Evolutionary conservation across 2,888 invertebrate species (phyloP).

Genomic region (Nemapogon koenigi): DNA sequence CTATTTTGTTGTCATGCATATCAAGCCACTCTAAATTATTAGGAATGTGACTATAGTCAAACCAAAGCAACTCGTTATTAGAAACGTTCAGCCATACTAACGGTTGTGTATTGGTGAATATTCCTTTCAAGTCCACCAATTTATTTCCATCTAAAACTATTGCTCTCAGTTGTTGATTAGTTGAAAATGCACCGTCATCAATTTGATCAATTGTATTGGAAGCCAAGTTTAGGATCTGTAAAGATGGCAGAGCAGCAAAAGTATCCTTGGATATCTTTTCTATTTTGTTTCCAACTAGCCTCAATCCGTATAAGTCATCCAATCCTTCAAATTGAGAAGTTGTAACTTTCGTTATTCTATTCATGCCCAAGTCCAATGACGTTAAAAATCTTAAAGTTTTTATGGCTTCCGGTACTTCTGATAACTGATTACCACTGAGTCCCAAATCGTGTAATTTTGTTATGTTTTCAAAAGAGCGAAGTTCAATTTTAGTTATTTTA

Average conservation of each 20-base stretch:
- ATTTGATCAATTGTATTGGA: constrained; percentile 80
- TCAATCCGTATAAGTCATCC: constrained; percentile 75
- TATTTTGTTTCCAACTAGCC: constrained; percentile 81
- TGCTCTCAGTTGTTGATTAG: constrained; percentile 75
- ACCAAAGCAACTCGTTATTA: constrained; percentile 78
- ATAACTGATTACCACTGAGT: constrained; percentile 75
- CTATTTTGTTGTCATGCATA: constrained; percentile 80
- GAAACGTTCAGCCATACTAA: constrained; percentile 84
- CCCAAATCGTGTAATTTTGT: constrained; percentile 80
- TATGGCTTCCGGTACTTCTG: constrained; percentile 73
- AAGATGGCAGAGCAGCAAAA: constrained; percentile 71
- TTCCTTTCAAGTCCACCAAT: constrained; percentile 78
- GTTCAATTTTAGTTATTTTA: constrained; percentile 71
- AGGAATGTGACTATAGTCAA: constrained; percentile 82
- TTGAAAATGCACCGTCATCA: constrained; percentile 78
- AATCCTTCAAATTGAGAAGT: constrained; percentile 78
- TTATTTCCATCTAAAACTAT: constrained; percentile 81
- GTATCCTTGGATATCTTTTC: constrained; percentile 78
- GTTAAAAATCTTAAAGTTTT: constrained; percentile 73
- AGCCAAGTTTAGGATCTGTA: constrained; percentile 82
- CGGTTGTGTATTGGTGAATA: constrained; percentile 75
- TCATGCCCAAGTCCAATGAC: constrained; percentile 82
- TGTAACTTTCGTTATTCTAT: constrained; percentile 74
- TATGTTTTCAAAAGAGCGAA: constrained; percentile 77
- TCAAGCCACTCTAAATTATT: constrained; percentile 79